Evolutionary conservation across 2,797 vertebrate genomes (phyloP).

Genomic region (Molossus alvarezi): DNA sequence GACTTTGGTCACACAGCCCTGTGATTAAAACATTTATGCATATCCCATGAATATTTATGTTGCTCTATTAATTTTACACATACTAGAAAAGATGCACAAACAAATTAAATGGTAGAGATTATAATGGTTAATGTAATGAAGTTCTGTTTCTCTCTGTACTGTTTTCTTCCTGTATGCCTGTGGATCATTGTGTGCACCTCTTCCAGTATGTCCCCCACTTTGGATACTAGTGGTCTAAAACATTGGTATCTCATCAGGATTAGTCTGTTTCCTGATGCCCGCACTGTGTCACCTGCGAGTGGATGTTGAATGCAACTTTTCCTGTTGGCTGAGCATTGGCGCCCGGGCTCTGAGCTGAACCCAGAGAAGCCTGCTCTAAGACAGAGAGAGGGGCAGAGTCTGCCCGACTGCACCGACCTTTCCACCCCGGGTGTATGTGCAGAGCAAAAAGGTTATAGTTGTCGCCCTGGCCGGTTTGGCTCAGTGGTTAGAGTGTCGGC

Average conservation of each 20-base stretch:
- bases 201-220: neutral
- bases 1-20: neutral
- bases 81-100: neutral
- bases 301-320: neutral
- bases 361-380: neutral
- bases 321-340: neutral
- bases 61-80: neutral
- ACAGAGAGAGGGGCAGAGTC: neutral
- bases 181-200: neutral
- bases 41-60: neutral
- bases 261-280: neutral
- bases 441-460: neutral
- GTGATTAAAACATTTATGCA: neutral
- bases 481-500: too few species aligned
- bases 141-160: neutral
- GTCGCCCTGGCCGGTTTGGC: too few species aligned
- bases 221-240: neutral
- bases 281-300: neutral
- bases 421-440: rapidly evolving
- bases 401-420: neutral
- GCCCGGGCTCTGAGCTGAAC: neutral
- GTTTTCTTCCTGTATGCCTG: neutral
- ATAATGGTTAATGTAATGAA: neutral
- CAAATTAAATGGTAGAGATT: neutral
- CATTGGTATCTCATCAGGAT: neutral